Evolutionary conservation across 1,140 invertebrate species (phyloP).

Genomic region (Formica exsecta): DNA sequence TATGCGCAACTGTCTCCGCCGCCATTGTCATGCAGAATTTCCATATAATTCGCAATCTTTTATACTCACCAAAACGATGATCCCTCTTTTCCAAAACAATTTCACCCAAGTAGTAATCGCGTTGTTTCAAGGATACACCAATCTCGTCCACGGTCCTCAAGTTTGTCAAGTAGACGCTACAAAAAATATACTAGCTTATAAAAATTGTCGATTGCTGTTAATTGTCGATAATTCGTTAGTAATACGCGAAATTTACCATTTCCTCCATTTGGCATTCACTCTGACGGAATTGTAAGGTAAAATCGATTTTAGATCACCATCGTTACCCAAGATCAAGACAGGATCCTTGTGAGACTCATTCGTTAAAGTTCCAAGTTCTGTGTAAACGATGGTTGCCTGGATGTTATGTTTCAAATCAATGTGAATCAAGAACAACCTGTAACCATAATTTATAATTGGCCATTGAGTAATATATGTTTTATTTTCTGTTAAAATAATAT

Average conservation of each 20-base stretch:
- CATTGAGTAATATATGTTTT: slow-evolving; percentile 8
- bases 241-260: slow-evolving; percentile 76
- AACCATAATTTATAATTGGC: slow-evolving; percentile 31
- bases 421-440: slow-evolving; percentile 81
- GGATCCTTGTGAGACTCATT: slow-evolving; percentile 55
- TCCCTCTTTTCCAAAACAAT: slow-evolving; percentile 75
- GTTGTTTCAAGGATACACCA: slow-evolving; percentile 75
- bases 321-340: slow-evolving; percentile 79
- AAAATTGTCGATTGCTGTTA: not conserved
- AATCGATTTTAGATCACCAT: slow-evolving; percentile 73
- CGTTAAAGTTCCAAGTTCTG: slow-evolving; percentile 40
- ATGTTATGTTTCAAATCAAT: slow-evolving; percentile 78
- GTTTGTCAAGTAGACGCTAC: slow-evolving; percentile 79
- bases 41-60: slow-evolving; percentile 23
- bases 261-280: slow-evolving; percentile 78
- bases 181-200: not conserved
- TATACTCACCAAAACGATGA: slow-evolving; percentile 64
- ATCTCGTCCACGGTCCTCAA: slow-evolving; percentile 81
- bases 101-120: slow-evolving; percentile 80
- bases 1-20: slow-evolving; percentile 33
- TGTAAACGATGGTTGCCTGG: slow-evolving; percentile 78
- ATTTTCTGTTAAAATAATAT: not conserved
- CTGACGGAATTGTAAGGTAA: slow-evolving; percentile 67
- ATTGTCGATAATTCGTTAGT: not conserved
- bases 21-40: slow-evolving; percentile 34